These are phyloP conservation scores for Platycheirus albimanus DNA, from an alignment of 2,888 invertebrate genomes.

Conservation along the genomic window DNA sequence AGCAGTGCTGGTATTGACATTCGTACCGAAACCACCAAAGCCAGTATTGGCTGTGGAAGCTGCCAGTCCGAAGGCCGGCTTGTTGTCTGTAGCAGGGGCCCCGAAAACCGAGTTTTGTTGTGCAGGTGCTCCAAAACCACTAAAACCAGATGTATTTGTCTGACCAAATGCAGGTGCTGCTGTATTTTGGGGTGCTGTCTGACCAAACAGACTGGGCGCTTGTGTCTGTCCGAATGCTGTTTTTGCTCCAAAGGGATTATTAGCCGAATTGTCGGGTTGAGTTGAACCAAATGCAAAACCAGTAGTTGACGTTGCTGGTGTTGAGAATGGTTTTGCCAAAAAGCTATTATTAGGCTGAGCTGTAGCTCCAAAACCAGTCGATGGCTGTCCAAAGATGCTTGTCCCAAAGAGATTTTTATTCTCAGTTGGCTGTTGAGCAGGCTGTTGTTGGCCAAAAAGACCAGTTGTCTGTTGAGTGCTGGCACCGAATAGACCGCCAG, in stretches of 20 bases:
- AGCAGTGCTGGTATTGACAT: constrained; percentile 82
- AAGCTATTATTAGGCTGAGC: constrained; percentile 85
- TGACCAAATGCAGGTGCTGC: constrained; percentile 83
- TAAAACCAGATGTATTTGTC: constrained; percentile 79
- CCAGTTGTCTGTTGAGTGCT: constrained; percentile 81
- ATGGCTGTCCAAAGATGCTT: constrained; percentile 83
- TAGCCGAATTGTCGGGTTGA: constrained; percentile 78
- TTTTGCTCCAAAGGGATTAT: constrained; percentile 80
- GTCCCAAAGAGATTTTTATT: constrained; percentile 85
- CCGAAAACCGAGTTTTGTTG: constrained; percentile 80
- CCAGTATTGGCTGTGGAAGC: constrained; percentile 78
- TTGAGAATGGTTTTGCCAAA: constrained; percentile 87
- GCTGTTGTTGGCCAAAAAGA: constrained; percentile 84
- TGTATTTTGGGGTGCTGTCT: constrained; percentile 83
- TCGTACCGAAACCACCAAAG: constrained; percentile 81
- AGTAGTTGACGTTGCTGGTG: constrained; percentile 82
- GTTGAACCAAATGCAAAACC: constrained; percentile 79
- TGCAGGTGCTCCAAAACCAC: constrained; percentile 81
- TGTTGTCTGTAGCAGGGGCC: constrained; percentile 81
- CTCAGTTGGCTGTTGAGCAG: constrained; percentile 80
- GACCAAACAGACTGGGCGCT: constrained; percentile 84
- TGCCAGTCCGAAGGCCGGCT: constrained; percentile 79
- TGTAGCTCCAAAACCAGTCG: constrained; percentile 83
- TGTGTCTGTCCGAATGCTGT: constrained; percentile 84
- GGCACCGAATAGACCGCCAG: constrained; percentile 83